A percentile compares a stretch with the other conserved stretches of the same genome.
Evolutionary conservation across 2,113 vertebrate genomes (phyloP).

Genomic region (Hippocampus zosterae): DNA sequence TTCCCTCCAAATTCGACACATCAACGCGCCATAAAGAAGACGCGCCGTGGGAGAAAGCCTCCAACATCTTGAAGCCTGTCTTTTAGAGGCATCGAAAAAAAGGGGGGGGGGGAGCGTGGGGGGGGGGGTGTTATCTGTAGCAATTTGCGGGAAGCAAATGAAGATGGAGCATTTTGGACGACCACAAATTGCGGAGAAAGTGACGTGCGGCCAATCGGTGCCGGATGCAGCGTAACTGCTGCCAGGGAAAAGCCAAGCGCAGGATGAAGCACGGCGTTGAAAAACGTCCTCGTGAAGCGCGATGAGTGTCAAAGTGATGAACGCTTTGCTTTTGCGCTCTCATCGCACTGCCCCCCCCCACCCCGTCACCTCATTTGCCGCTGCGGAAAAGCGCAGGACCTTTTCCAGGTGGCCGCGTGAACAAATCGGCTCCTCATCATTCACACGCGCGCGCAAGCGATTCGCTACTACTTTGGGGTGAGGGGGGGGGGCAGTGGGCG

Average conservation of each 20-base stretch:
- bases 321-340: background rate
- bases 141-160: no score
- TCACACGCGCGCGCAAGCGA: background rate
- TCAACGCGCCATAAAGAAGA: no score
- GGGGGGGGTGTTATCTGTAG: no score
- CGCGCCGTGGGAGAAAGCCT: no score
- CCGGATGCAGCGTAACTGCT: background rate
- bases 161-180: no score
- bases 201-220: background rate
- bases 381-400: background rate
- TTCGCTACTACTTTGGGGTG: background rate
- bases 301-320: background rate
- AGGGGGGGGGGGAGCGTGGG: no score
- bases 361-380: background rate
- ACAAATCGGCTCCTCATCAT: background rate
- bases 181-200: no score
- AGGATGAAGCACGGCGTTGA: background rate
- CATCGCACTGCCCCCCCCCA: background rate
- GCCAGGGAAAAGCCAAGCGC: background rate
- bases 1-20: no score
- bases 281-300: background rate
- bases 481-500: background rate
- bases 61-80: no score
- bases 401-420: background rate
- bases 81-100: no score